These are phyloP conservation scores for Hedya salicella DNA, from an alignment of 2,888 invertebrate species.

Conservation along the genomic window DNA sequence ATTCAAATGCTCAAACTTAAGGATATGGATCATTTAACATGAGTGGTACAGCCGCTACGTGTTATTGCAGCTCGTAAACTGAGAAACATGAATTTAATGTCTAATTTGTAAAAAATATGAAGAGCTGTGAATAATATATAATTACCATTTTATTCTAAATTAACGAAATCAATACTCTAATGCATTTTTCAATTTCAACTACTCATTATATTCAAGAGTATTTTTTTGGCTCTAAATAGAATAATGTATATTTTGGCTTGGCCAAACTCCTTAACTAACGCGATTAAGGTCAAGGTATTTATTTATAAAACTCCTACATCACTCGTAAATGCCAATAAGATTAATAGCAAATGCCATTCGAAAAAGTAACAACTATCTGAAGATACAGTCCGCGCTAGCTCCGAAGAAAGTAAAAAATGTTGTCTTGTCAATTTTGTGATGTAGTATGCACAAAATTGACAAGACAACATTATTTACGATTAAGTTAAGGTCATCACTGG, in stretches of 20 bases:
- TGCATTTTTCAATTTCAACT: background rate
- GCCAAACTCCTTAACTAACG: slow-evolving; percentile 36
- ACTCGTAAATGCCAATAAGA: slow-evolving; percentile 38
- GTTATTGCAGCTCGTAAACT: too few species aligned
- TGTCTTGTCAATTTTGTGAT: too few species aligned
- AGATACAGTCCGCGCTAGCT: too few species aligned
- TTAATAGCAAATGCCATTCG: slow-evolving; percentile 34
- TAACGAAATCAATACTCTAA: slow-evolving; percentile 19
- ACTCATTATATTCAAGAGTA: background rate
- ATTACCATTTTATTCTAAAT: slow-evolving; percentile 6
- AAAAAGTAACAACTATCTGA: slow-evolving; percentile 28
- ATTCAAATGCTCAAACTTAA: background rate
- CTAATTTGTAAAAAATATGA: background rate
- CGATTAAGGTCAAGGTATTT: slow-evolving; percentile 33
- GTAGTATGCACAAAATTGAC: too few species aligned
- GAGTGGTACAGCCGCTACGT: background rate
- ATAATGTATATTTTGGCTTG: slow-evolving; percentile 39
- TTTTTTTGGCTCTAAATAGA: slow-evolving; percentile 39
- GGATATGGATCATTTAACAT: background rate
- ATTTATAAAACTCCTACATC: slow-evolving; percentile 31
- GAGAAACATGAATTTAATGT: background rate
- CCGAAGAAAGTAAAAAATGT: too few species aligned
- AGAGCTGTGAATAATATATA: background rate
- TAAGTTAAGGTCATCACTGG: too few species aligned
- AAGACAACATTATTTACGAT: too few species aligned